A percentile compares a stretch with the other conserved stretches of the same genome.
These are phyloP conservation scores for Harpagifer antarcticus DNA, from an alignment of 2,797 vertebrate species.

Conservation along the genomic window DNA sequence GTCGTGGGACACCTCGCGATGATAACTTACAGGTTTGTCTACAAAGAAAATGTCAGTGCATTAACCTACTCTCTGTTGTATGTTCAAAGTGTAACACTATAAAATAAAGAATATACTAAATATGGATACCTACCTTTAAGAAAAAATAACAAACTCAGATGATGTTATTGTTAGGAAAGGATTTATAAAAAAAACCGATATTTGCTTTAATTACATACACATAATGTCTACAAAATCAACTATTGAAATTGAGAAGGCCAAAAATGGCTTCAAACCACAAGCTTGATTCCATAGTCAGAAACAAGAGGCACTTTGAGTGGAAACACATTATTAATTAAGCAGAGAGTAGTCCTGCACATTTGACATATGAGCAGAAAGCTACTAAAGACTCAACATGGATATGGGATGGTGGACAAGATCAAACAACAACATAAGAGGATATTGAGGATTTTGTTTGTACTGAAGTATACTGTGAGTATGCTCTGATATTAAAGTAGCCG, in stretches of 20 bases:
- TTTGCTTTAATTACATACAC: slow-evolving; percentile 25
- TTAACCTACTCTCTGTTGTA: too few relatives aligned
- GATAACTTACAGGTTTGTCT: too few relatives aligned
- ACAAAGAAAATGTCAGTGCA: too few relatives aligned
- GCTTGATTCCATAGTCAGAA: slow-evolving; percentile 15
- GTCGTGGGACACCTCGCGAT: too few relatives aligned
- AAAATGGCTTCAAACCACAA: slow-evolving; percentile 9
- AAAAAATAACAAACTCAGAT: background rate
- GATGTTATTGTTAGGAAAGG: slow-evolving; percentile 1
- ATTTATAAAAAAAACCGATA: slow-evolving; percentile 43
- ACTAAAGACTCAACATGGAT: background rate
- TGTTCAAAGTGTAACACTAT: too few relatives aligned
- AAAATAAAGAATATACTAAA: too few relatives aligned
- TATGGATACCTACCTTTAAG: background rate
- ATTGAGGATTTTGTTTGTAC: background rate
- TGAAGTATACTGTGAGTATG: too few relatives aligned
- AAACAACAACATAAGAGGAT: background rate
- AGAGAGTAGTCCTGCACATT: background rate
- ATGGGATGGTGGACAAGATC: background rate
- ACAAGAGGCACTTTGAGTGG: slow-evolving; percentile 47
- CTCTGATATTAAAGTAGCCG: slow-evolving; percentile 22
- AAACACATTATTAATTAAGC: slow-evolving; percentile 12
- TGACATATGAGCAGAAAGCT: background rate
- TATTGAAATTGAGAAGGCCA: slow-evolving; percentile 26
- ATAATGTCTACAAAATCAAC: slow-evolving; percentile 35